Base-by-base conservation (phyloP, 2,113 vertebrate species). In the Mesoclemmys tuberculata region DNA sequence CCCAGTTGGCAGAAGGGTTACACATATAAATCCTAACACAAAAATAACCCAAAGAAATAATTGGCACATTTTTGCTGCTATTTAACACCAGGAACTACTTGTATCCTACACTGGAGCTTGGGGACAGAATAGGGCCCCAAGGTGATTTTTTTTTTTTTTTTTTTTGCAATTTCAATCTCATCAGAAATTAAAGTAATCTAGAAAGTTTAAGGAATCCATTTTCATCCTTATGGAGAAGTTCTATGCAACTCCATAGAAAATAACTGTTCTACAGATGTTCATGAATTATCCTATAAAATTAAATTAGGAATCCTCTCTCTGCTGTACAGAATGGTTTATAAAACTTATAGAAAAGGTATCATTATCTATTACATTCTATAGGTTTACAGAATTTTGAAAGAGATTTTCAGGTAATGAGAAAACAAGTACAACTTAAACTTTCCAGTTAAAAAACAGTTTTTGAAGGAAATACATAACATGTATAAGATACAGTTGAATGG, bases 201-300 rank as follows among this genome's bases (percentile, higher is more conserved):
- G 29, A 38, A 92, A 87, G 10, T 88, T 56, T 22, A 84, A 81
- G n/a, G 87, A 85, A 85, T 31, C 6, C 18, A 48, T 46, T n/a
- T 46, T 55, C 71, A 48, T 48, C 49, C 85, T 26, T 10, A 61
- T 77, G 79, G 75, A 92, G 77, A 86, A 91, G 4, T 58, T 9
- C n/a, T 22, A 44, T 44, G n/a, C 48, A 86, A 44, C 52, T 46
- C 88, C 51, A 68, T 13, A 64, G 71, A 93, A 94, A 90, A 83
- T 46, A 83, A 74, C 4, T 52, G 5, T 68, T 81, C 41, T 83
- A 3, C n/a, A 86, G 74, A 54, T 86, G 80, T 83, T 84, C 85
- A 51, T 68, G 56, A 85, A 80, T 10, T n/a, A 71, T 19, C 18
- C 79, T 51, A 41, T 1, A 58, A n/a, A 86, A n/a, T 12, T 13